Base-by-base conservation (phyloP, 2,888 invertebrate genomes). In the Anorthoa munda region DNA sequence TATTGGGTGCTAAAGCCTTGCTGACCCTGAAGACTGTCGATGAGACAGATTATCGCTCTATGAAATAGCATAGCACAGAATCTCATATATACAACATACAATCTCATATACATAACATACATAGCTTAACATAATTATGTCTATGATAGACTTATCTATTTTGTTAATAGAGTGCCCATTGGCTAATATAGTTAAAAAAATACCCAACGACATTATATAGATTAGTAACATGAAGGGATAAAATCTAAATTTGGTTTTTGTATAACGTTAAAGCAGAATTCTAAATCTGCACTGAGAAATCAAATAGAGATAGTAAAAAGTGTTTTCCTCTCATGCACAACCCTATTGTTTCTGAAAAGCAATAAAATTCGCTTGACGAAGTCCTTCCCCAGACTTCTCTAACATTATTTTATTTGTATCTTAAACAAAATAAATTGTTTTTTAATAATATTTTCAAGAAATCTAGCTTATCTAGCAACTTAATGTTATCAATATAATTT, bases 301-400 rank as follows among this genome's bases (percentile, higher is more conserved):
- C 39, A 39, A 39, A 39, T 39, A 39, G 39, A 39, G 39, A 39
- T 0, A 39, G 9, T 39, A 9, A 39, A 39, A 9, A 39, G 39
- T 39, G 7, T 39, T 31, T 39, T 39, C 4, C 39, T 39, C 39
- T 39, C 39, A 39, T 39, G 39, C 39, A 39, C 72, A 59, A 58
- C 39, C 73, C 46, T 51, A 60, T 13, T n/a, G 12, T 51, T 65
- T 55, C 23, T 51, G 13, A 46, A n/a, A 55, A 51, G 59, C 50
- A 65, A 74, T 80, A 60, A 60, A 79, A 67, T 79, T 55, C 12
- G 7, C n/a, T 31, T 50, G 13, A 55, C 3, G 48, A 61, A 61
- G 4, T 23, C 4, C 15, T 26, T 15, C 26, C 39, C 45, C 21
- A 45, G 17, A 68, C 12, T 45, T 2, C 4, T 53, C 0, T 13